A percentile compares a stretch with the other conserved stretches of the same genome.
Conservation (phyloP, 2,113 vertebrate genomes). For the Eretmochelys imbricata region DNA sequence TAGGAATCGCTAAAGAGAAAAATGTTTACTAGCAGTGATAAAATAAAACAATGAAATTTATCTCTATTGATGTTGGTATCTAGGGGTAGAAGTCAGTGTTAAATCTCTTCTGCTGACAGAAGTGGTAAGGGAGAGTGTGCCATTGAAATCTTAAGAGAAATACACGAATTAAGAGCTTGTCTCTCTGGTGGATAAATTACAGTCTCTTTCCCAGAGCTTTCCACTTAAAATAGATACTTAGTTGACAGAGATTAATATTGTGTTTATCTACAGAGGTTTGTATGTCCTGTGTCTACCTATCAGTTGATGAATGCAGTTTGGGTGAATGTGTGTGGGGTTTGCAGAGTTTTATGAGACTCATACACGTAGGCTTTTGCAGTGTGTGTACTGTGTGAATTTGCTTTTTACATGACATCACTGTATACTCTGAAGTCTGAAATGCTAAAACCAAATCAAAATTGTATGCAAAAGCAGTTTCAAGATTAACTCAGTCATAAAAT, state of each 20-base stretch:
- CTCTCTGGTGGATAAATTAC: background rate
- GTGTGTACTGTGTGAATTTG: background rate
- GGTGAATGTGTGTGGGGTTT: background rate
- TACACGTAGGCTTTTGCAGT: background rate
- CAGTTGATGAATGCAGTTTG: background rate
- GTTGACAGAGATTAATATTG: background rate
- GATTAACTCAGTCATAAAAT: background rate
- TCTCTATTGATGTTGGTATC: background rate
- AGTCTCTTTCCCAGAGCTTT: background rate
- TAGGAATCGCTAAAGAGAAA: background rate
- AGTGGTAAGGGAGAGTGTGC: rapidly evolving
- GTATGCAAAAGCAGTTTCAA: background rate
- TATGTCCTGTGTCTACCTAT: background rate
- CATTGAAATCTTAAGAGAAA: background rate
- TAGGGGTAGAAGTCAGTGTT: background rate
- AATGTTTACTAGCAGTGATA: background rate
- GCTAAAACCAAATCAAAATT: background rate
- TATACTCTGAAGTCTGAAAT: background rate
- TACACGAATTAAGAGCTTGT: background rate
- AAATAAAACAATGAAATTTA: background rate
- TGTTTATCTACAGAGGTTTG: background rate
- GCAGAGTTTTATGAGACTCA: background rate
- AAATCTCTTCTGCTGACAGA: background rate
- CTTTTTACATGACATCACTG: background rate
- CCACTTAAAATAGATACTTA: background rate